Evolutionary conservation across 1,140 invertebrate species (phyloP), one percentile per base, ranked within the genome.

Genomic region (Hirudo medicinalis): DNA sequence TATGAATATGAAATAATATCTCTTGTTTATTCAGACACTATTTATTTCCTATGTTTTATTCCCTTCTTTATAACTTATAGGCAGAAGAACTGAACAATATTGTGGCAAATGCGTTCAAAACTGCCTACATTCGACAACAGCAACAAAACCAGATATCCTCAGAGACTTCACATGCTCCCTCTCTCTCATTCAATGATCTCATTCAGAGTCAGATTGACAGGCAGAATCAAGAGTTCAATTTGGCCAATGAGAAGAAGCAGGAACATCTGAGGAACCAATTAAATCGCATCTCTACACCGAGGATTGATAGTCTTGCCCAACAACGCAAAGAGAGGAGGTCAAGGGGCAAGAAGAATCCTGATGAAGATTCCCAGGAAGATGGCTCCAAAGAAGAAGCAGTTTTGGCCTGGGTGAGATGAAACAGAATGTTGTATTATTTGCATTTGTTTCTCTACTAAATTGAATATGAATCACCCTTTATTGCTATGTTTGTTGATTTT

Each of bases 41-140:
- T 40, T 40, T 40, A 40, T 11, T 40, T 40, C 4, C 11, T 40
- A 6, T 40, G 40, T 40, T 40, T 40, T 40, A 40, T 40, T 40
- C 11, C 4, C 40, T 40, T 11, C 40, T 40, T 40, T 4, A 40
- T 40, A 40, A 49, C 15, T 6, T 85, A 3, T 86, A 92, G 90
- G 90, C 90, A 75, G 90, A 91, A 81, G 90, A 91, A 84, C 82
- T 92, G 78, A 92, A 91, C 83, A 86, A 89, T 73, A 87, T 91
- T 76, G 89, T 92, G 75, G 90, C 90, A 81, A 90, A 91, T 89
- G 90, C 90, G 78, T 92, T 92, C 86, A 89, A 90, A 80, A 90
- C 91, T 88, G 90, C 91, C 76, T 92, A 91, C 83, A 89, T 90
- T 76, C 88, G 89, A 77, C 89, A 91, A 81, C 85, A 90, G 79